These are phyloP conservation scores for Ceriagrion tenellum DNA, from an alignment of 2,888 invertebrate genomes.

Conservation along the genomic window DNA sequence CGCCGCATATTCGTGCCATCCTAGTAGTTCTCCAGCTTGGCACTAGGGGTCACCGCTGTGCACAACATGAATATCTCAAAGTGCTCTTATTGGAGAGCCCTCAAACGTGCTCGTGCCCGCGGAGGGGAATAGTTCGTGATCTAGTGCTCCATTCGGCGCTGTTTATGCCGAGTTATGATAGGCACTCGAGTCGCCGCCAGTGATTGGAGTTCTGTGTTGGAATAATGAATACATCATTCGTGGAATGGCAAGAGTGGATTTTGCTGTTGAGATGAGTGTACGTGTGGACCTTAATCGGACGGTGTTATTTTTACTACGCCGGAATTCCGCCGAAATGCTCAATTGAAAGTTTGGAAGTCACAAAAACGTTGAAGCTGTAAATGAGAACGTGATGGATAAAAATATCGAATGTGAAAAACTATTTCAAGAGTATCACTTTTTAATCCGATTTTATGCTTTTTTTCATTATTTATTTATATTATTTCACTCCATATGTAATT, in stretches of 20 bases:
- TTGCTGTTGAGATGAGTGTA: neutral
- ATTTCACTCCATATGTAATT: too few relatives aligned
- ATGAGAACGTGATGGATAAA: neutral
- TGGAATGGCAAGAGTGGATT: neutral
- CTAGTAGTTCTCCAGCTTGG: conserved; percentile 35
- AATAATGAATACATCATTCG: conserved; percentile 21
- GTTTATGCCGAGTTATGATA: conserved; percentile 27
- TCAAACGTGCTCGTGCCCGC: neutral
- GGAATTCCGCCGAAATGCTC: neutral
- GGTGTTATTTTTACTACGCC: neutral
- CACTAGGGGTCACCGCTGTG: conserved; percentile 52
- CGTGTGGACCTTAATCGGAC: neutral
- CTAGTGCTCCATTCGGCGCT: conserved; percentile 11
- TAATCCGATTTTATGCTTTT: too few relatives aligned
- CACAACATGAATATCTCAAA: conserved; percentile 36
- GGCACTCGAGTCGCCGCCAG: neutral
- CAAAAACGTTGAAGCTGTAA: neutral
- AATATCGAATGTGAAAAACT: too few relatives aligned
- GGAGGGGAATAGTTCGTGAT: neutral
- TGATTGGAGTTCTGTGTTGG: conserved; percentile 39
- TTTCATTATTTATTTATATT: too few relatives aligned
- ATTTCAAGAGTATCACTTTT: too few relatives aligned
- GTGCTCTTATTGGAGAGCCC: conserved; percentile 31
- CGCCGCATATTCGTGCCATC: neutral
- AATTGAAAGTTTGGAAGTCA: neutral